Evolutionary conservation across 2,113 vertebrate species (phyloP), one percentile per base, ranked within the genome.

Genomic region (Copsychus sechellarum): DNA sequence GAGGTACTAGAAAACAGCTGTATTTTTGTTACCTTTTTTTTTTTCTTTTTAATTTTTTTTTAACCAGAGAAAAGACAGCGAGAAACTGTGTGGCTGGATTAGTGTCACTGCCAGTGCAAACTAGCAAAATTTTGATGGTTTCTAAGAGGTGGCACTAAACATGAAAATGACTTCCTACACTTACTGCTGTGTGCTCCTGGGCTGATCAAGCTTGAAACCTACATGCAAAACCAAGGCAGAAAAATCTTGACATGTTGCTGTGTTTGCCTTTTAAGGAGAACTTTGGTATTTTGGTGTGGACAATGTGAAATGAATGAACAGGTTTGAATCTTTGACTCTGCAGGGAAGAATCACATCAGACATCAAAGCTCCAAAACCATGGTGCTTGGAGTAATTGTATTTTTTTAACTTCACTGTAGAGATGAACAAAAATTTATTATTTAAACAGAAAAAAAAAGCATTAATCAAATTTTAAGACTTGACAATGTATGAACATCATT

Each of bases 151-250:
- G 62, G 83, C 42, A 60, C 18, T 82, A 73, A 90, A 80, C 29
- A 58, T 33, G 74, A 94, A 95, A 92, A 94, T 91, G 0, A 72
- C 78, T 79, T 94, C 79, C 90, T 82, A 65, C 66, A 76, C 79
- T 82, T 81, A 65, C 66, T 88, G 86, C 48, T 87, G 20, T 20
- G 18, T 79, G 74, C 73, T 76, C 33, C 45, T 34, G n/a, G 60
- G 69, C 79, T 91, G 92, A 91, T 85, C 67, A 96, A 91, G 65
- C 82, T 82, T 94, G 89, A 94, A 92, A 92, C 72, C 54, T 80
- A n/a, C 16, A 83, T 82, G 74, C 77, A 92, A 95, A 96, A 83
- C 21, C 8, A 51, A 84, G 62, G 74, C 28, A 91, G 72, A 72
- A 93, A 66, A 92, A 50, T 24, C 54, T 56, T 81, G 26, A 62